These are phyloP conservation scores for Drosophila rufa DNA, from an alignment of 1,140 invertebrate species.

Conservation along the genomic window DNA sequence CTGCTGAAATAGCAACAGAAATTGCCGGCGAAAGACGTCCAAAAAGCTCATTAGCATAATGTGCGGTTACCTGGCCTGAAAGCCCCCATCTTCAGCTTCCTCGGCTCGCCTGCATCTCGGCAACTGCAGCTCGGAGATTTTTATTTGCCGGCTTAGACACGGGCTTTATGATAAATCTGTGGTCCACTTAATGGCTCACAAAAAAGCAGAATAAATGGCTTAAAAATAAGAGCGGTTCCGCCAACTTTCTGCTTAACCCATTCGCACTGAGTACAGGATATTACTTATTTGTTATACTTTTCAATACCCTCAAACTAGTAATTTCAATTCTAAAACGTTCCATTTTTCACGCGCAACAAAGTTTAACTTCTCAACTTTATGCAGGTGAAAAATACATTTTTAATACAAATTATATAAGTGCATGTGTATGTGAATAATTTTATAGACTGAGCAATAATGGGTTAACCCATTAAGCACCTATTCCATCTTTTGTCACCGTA, in stretches of 20 bases:
- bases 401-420: no score
- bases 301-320: not conserved
- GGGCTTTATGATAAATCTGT: conserved; percentile 48
- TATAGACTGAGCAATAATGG: no score
- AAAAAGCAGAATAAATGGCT: conserved; percentile 30
- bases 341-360: no score
- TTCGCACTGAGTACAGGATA: not conserved
- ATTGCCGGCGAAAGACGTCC: conserved; percentile 38
- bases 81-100: conserved; percentile 12
- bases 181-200: conserved; percentile 57
- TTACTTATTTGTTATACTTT: not conserved
- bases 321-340: not conserved
- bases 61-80: conserved; percentile 62
- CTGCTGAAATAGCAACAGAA: conserved; percentile 33
- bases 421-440: no score
- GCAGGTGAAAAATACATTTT: no score
- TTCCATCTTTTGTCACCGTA: not conserved
- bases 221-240: conserved; percentile 10
- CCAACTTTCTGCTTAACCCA: not conserved
- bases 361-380: no score
- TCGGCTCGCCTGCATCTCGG: conserved; percentile 5
- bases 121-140: conserved; percentile 34
- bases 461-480: not conserved
- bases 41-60: conserved; percentile 80
- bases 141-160: conserved; percentile 41